Percentiles rank a stretch among this genome's conserved stretches.
Evolutionary conservation across 2,888 invertebrate species (phyloP).

Genomic region (Automeris io): DNA sequence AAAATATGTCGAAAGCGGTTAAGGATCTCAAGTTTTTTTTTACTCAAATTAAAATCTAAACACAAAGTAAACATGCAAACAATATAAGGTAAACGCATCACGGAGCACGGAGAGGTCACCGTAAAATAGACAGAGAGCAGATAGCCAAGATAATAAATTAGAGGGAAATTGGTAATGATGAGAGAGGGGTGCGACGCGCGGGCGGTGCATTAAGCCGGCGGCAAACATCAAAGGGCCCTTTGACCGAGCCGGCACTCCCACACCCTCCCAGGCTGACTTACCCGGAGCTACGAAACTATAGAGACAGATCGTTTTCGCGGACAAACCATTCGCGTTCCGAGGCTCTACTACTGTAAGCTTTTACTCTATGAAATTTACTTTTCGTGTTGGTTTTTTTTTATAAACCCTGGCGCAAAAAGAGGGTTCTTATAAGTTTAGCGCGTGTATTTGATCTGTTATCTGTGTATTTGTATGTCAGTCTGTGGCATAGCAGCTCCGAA

Average conservation of each 20-base stretch:
- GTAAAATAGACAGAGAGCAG: slow-evolving; percentile 71
- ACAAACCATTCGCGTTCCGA: background rate
- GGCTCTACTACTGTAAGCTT: background rate
- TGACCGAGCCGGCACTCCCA: slow-evolving; percentile 75
- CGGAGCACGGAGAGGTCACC: slow-evolving; percentile 16
- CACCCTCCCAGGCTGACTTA: slow-evolving; percentile 39
- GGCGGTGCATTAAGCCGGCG: slow-evolving; percentile 77
- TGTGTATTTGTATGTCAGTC: no score
- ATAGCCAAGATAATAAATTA: slow-evolving; percentile 76
- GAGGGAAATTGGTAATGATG: slow-evolving; percentile 77
- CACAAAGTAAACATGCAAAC: slow-evolving; percentile 13
- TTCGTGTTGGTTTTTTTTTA: no score
- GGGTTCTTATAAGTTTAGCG: no score
- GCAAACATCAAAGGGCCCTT: slow-evolving; percentile 76
- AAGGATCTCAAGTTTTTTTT: no score
- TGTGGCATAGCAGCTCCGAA: no score
- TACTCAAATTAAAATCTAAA: no score
- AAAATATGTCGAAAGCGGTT: no score
- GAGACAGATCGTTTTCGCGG: slow-evolving; percentile 9
- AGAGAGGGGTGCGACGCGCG: slow-evolving; percentile 65
- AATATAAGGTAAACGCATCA: slow-evolving; percentile 1
- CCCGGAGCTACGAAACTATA: slow-evolving; percentile 31
- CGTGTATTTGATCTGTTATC: no score
- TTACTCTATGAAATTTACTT: no score
- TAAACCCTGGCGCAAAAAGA: no score